Percentiles rank a stretch among this genome's conserved stretches.
Evolutionary conservation across 30 jellyfish, hydroid and myxozoan genomes (phyloP).

Genomic region (Pelagia noctiluca): DNA sequence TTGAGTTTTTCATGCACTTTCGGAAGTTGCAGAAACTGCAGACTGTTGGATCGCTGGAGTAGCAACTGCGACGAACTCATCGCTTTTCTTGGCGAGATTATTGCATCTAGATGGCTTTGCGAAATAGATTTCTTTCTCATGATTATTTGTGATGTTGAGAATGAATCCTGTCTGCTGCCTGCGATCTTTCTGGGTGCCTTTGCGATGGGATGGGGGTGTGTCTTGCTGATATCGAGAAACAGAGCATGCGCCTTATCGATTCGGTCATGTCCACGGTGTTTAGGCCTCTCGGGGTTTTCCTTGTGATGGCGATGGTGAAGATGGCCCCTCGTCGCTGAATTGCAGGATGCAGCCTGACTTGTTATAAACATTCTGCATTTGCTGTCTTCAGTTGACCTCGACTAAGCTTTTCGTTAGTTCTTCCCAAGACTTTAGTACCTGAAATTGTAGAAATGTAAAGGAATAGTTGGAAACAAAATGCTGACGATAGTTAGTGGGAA

Average conservation of each 20-base stretch:
- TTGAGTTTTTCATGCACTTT: not conserved
- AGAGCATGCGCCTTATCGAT: too few relatives aligned
- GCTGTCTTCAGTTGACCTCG: too few relatives aligned
- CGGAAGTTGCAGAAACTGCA: not conserved
- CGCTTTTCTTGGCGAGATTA: constrained; percentile 6
- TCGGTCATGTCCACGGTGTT: not conserved
- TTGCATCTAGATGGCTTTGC: constrained; percentile 13
- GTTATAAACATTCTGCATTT: not conserved
- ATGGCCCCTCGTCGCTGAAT: not conserved
- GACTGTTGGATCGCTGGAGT: not conserved
- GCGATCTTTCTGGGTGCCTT: too few relatives aligned
- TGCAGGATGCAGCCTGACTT: not conserved
- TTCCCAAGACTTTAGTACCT: too few relatives aligned
- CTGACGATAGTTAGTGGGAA: too few relatives aligned
- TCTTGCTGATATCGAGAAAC: not conserved
- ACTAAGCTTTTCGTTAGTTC: too few relatives aligned
- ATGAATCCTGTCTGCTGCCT: not conserved
- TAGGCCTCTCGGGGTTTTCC: not conserved
- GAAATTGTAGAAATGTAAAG: too few relatives aligned
- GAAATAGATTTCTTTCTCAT: not conserved
- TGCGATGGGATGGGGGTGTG: too few relatives aligned
- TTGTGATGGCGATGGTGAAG: not conserved
- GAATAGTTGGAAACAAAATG: too few relatives aligned
- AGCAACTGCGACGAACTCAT: not conserved
- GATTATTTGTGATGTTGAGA: not conserved